These are phyloP conservation scores for Mayetiola destructor DNA, from an alignment of 2,888 invertebrate species.

Conservation along the genomic window DNA sequence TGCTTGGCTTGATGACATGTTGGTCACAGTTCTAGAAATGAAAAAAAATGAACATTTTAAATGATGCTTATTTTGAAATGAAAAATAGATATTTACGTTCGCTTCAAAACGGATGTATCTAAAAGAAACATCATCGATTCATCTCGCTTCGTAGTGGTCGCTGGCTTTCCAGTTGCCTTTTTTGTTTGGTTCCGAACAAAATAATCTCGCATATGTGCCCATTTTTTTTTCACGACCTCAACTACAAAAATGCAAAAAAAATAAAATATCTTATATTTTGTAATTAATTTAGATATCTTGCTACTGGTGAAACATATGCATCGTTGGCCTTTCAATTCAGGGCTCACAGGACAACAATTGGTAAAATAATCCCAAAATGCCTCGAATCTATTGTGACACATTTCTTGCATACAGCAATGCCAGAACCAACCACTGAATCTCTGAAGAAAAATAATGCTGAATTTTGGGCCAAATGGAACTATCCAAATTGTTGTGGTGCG, in stretches of 20 bases:
- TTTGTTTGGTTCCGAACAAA: background rate
- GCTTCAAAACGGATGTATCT: background rate
- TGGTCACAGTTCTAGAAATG: too few relatives aligned
- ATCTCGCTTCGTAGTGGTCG: background rate
- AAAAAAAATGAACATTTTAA: background rate
- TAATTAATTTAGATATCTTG: background rate
- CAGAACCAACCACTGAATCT: background rate
- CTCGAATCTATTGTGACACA: background rate
- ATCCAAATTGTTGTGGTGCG: conserved; percentile 23
- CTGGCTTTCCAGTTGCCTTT: background rate
- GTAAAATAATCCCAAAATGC: background rate
- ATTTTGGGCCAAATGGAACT: conserved; percentile 22
- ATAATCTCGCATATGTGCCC: background rate
- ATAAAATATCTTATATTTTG: background rate
- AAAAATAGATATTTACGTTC: background rate
- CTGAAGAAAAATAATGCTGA: background rate
- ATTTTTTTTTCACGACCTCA: background rate
- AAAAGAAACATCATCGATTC: background rate
- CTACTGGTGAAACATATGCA: background rate
- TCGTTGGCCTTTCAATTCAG: conserved; percentile 15
- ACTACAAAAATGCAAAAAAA: background rate
- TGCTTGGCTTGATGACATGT: background rate
- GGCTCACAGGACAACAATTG: background rate
- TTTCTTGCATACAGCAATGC: background rate
- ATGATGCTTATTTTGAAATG: background rate